Base-by-base conservation (phyloP, 2,113 vertebrate species). In the Otus sunia region DNA sequence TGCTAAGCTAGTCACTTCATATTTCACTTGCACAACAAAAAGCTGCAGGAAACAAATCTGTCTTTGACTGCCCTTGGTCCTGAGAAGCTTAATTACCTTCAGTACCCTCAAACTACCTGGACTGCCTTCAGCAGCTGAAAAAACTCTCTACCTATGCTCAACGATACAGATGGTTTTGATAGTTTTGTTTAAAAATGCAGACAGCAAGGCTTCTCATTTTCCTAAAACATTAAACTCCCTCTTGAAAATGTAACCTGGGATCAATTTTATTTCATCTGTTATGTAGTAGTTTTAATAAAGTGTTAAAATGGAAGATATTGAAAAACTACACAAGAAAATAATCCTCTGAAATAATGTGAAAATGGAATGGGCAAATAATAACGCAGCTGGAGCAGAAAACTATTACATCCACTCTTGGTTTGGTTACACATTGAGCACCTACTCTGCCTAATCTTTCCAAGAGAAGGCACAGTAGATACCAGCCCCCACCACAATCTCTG, bases 301-400 rank as follows among this genome's bases (percentile, higher is more conserved):
- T 79, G 84, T 88, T 95, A 95, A 96, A 96, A 90, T 34, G 58
- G 59, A 94, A 90, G 75, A 68, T 86, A 96, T 34, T 55, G 87
- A 95, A 94, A 92, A 95, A 78, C 36, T 45, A 53, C 45, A 74
- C 2, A 12, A 77, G 86, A 92, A 94, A 92, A 92, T 80, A 96
- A 90, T 76, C 91, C 73, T 62, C 58, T 86, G 91, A 88, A 91
- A 92, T 53, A 75, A 96, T 18, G 71, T 89, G 86, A 67, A 93
- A 91, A 86, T 47, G 62, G 67, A 92, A 92, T 3, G 10, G 77
- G 66, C 53, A 91, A 90, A 82, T 68, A 83, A 77, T 41, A 59
- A 86, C 27, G 27, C 71, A 96, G 50, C 21, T 72, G 78, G 73
- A 95, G 82, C 85, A 95, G 88, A 95, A 96, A 94, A 76, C 39